These are phyloP conservation scores for Conger conger DNA, from an alignment of 2,113 vertebrate genomes.

Conservation along the genomic window DNA sequence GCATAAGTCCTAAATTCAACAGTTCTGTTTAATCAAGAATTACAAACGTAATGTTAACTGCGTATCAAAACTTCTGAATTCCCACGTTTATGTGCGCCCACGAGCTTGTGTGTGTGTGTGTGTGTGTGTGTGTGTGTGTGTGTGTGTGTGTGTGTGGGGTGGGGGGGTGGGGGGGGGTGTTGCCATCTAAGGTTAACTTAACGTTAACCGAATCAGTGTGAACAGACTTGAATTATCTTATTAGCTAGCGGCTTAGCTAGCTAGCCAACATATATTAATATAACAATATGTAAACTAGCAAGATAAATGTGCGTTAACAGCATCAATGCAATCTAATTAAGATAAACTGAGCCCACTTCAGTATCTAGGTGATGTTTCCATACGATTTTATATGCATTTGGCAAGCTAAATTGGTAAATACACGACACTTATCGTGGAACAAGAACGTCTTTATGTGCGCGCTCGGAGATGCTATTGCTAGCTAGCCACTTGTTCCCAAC, in stretches of 20 bases:
- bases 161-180: background rate
- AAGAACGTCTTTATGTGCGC: constrained; percentile 2
- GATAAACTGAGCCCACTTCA: background rate
- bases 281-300: background rate
- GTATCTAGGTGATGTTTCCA: background rate
- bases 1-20: background rate
- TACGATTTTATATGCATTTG: background rate
- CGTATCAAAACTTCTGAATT: background rate
- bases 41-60: background rate
- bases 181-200: background rate
- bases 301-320: background rate
- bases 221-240: background rate
- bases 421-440: background rate
- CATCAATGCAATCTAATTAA: background rate
- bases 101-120: background rate
- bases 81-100: background rate
- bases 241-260: background rate
- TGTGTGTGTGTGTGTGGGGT: too few species aligned
- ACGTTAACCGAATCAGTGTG: background rate
- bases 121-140: too few species aligned
- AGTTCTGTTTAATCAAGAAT: background rate
- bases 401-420: background rate
- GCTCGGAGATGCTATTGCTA: background rate
- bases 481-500: background rate
- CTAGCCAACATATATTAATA: background rate